A percentile compares a stretch with the other conserved stretches of the same genome.
Conservation (phyloP, 2,113 vertebrate species). For the Catharus fuscescens region DNA sequence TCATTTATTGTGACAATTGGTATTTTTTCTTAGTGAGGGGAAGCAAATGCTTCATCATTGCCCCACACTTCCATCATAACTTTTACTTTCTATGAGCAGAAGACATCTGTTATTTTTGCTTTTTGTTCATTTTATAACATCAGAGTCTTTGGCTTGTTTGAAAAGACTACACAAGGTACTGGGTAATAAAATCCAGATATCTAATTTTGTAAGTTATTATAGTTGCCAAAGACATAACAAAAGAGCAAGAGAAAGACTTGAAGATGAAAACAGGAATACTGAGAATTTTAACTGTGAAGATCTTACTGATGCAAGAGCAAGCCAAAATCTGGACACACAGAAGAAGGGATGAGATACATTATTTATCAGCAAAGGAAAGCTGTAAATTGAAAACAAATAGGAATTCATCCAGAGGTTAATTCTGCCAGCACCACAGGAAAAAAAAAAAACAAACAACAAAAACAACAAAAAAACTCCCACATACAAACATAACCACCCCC, state of each 20-base stretch:
- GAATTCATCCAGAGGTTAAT: not conserved
- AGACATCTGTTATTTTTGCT: not conserved
- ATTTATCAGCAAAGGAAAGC: not conserved
- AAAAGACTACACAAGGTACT: not conserved
- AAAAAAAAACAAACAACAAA: not conserved
- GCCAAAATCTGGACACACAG: not conserved
- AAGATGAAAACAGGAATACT: not conserved
- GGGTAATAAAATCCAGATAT: not conserved
- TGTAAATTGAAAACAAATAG: not conserved
- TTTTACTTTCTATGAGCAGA: not conserved
- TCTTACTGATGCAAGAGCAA: not conserved
- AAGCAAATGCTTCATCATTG: not conserved
- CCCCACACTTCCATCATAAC: not conserved
- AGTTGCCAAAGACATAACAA: not conserved
- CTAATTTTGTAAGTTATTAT: not conserved
- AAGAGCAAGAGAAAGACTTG: not conserved
- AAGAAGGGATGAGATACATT: not conserved
- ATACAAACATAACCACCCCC: too few species aligned
- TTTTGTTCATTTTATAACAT: not conserved
- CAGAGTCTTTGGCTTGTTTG: not conserved
- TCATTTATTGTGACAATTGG: not conserved
- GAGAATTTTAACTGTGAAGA: not conserved
- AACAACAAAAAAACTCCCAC: too few species aligned
- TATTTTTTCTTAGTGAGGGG: not conserved
- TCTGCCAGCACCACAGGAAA: not conserved